Conservation (phyloP, 1,140 invertebrate species). For the Tetragonula clypearis region DNA sequence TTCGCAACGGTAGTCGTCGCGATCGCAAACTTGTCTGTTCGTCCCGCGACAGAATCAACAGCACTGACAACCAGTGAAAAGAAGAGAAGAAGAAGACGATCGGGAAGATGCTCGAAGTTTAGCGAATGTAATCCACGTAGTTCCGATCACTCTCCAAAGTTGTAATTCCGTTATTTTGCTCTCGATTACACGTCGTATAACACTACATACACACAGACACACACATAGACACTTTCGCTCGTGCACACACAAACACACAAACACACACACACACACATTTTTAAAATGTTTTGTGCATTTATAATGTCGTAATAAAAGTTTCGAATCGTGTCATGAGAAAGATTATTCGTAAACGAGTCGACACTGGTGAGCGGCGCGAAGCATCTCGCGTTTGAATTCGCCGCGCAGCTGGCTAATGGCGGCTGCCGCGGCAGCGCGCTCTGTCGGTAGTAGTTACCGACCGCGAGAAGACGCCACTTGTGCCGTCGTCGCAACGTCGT, state of each 20-base stretch:
- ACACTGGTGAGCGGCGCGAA: background rate
- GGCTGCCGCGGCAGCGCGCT: background rate
- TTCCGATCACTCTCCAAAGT: constrained; percentile 60
- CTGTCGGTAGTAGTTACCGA: no score
- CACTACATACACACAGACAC: constrained; percentile 28
- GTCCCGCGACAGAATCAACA: background rate
- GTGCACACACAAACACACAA: constrained; percentile 14
- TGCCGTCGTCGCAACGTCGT: background rate
- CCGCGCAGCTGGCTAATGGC: background rate
- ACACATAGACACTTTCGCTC: constrained; percentile 59
- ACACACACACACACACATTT: constrained; percentile 65
- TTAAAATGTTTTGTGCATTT: constrained; percentile 77
- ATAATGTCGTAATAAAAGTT: constrained; percentile 76
- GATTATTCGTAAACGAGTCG: constrained; percentile 4
- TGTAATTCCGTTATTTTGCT: constrained; percentile 64
- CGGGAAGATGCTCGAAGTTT: constrained; percentile 41
- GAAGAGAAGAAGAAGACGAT: background rate
- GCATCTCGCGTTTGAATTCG: background rate
- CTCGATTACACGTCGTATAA: constrained; percentile 54
- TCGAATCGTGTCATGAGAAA: constrained; percentile 63
- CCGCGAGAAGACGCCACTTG: constrained; percentile 17
- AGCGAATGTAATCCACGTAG: constrained; percentile 55
- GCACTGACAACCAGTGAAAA: constrained; percentile 16
- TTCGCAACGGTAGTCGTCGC: no score
- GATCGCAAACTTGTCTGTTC: background rate